Evolutionary conservation across 2,113 vertebrate genomes (phyloP).

Genomic region (Paraplagusia blochii): DNA sequence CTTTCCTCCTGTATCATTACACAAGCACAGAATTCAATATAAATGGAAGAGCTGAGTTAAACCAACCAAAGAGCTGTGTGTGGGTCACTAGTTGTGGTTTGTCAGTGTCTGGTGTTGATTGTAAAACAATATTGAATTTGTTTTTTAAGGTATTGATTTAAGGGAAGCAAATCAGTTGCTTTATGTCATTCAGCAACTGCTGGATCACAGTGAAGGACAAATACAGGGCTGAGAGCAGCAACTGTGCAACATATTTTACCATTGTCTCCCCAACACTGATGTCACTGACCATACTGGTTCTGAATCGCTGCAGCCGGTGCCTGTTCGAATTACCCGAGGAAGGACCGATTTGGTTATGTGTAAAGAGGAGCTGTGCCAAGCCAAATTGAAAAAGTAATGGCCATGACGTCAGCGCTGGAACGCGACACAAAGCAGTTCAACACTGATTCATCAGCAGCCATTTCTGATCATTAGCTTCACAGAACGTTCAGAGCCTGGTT

Average conservation of each 20-base stretch:
- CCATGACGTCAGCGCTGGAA: slow-evolving; percentile 57
- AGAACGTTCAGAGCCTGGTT: slow-evolving; percentile 25
- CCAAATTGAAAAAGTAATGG: slow-evolving; percentile 81
- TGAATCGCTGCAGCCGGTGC: slow-evolving; percentile 53
- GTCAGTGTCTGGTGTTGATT: no score
- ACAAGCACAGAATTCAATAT: no score
- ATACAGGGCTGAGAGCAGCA: slow-evolving; percentile 50
- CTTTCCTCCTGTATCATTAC: no score
- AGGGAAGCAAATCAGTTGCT: no score
- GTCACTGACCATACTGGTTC: slow-evolving; percentile 55
- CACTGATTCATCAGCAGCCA: slow-evolving; percentile 77
- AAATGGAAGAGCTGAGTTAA: no score
- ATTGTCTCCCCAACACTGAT: slow-evolving; percentile 54
- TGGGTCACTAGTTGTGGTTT: no score
- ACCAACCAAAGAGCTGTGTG: no score
- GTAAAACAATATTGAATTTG: no score
- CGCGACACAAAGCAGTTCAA: slow-evolving; percentile 62
- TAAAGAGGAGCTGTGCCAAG: slow-evolving; percentile 65
- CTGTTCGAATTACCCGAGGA: slow-evolving; percentile 69
- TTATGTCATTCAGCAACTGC: no score
- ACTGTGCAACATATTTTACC: slow-evolving; percentile 75
- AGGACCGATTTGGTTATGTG: slow-evolving; percentile 72
- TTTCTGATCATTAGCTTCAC: slow-evolving; percentile 68
- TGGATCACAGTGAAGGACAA: slow-evolving; percentile 48
- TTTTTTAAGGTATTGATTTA: no score